phyloP scores from a whole-genome alignment of 2,113 vertebrate genomes.

The Osmerus mordax region DNA sequence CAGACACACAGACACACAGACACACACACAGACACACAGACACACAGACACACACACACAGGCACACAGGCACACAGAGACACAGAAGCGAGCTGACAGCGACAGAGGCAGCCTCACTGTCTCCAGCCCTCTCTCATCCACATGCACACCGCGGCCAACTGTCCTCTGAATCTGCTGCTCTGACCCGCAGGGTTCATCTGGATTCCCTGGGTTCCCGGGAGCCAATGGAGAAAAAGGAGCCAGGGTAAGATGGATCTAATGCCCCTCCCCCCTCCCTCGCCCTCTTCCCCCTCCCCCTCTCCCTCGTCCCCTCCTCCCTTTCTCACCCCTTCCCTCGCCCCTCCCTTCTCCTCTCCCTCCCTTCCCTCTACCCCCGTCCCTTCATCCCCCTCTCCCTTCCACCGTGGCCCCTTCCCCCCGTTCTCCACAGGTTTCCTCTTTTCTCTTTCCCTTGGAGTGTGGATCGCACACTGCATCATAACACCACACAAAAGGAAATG shows the following conservation, averaged over 20 bases:
- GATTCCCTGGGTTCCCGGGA: conserved; percentile 70
- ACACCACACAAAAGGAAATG: conserved; percentile 35
- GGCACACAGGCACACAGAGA: background rate
- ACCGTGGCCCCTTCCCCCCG: background rate
- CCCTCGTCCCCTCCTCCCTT: background rate
- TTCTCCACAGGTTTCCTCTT: background rate
- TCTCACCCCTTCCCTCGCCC: background rate
- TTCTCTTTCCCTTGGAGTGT: conserved; percentile 36
- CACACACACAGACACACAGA: no score
- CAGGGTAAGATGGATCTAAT: conserved; percentile 55
- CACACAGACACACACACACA: background rate
- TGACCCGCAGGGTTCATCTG: conserved; percentile 67
- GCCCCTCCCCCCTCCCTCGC: background rate
- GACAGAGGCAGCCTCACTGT: background rate
- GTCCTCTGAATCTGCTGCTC: background rate
- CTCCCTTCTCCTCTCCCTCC: no score
- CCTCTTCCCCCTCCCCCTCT: background rate
- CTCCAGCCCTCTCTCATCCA: background rate
- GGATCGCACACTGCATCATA: conserved; percentile 34
- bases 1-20: no score
- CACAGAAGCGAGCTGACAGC: background rate
- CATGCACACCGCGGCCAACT: background rate
- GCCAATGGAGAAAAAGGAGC: conserved; percentile 72
- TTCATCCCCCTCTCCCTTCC: background rate
- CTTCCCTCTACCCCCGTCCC: no score